These are phyloP conservation scores for Psix sp. DNA, from an alignment of 1,140 invertebrate species.

Conservation along the genomic window DNA sequence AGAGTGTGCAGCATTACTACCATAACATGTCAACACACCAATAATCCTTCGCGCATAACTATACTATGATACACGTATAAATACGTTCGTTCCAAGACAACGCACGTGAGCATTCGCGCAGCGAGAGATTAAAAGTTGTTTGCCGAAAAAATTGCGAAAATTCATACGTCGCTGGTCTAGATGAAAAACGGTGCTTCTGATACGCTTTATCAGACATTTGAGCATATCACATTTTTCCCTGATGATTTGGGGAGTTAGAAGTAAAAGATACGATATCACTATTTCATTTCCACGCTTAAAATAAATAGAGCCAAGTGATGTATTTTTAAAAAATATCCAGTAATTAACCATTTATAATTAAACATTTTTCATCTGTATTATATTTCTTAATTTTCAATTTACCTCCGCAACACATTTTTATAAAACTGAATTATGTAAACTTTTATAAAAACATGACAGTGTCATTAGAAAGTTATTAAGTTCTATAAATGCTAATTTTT, in stretches of 20 bases:
- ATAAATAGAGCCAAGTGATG: background rate
- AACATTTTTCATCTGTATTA: no score
- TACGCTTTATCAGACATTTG: conserved; percentile 43
- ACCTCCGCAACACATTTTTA: no score
- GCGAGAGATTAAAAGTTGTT: conserved; percentile 51
- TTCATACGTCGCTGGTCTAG: conserved; percentile 24
- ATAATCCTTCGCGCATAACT: conserved; percentile 38
- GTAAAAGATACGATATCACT: conserved; percentile 3
- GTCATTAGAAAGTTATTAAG: no score
- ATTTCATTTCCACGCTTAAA: background rate
- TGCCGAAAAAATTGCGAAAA: conserved; percentile 35
- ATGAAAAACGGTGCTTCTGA: conserved; percentile 38
- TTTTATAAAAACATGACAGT: no score
- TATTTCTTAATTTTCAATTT: no score
- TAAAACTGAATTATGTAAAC: no score
- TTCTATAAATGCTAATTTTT: no score
- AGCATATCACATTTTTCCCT: conserved; percentile 13
- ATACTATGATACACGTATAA: conserved; percentile 38
- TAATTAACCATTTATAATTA: conserved; percentile 22
- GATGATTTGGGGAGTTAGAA: background rate
- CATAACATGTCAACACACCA: conserved; percentile 36
- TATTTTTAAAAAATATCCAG: background rate
- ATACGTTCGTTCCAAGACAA: conserved; percentile 52
- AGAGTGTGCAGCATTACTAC: conserved; percentile 32
- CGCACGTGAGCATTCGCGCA: conserved; percentile 40